These are phyloP conservation scores for Falco cherrug DNA, from an alignment of 2,797 vertebrate species.

Conservation along the genomic window DNA sequence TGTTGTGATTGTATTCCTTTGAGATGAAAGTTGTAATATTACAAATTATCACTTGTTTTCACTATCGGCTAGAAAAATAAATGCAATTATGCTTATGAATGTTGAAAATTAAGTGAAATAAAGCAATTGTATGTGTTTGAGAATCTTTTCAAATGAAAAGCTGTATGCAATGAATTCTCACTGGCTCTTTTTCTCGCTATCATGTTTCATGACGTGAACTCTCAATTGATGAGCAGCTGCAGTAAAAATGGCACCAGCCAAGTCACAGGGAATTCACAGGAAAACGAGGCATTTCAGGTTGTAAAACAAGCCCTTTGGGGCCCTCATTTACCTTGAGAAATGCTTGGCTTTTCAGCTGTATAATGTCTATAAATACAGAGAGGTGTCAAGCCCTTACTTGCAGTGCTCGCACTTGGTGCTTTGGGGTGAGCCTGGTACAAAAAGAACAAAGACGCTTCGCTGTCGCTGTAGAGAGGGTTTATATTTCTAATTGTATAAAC, in stretches of 20 bases:
- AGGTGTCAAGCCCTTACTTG: background rate
- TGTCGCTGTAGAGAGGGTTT: background rate
- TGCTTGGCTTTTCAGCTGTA: background rate
- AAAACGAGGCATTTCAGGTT: background rate
- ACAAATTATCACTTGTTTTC: conserved; percentile 81
- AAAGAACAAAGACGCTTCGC: accelerated
- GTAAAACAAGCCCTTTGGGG: background rate
- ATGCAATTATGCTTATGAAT: conserved; percentile 79
- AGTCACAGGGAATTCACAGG: conserved; percentile 21
- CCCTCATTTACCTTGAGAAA: background rate
- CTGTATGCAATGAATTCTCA: conserved; percentile 72
- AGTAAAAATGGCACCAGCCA: conserved; percentile 38
- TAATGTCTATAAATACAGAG: background rate
- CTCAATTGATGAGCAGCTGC: conserved; percentile 74
- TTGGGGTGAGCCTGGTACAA: background rate
- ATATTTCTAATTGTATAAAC: background rate
- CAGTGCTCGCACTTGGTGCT: background rate
- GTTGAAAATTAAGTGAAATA: conserved; percentile 78
- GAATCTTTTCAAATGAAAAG: conserved; percentile 75
- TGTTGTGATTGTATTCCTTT: conserved; percentile 71
- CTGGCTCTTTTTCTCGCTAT: conserved; percentile 46
- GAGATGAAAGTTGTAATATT: conserved; percentile 68
- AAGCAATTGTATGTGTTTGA: conserved; percentile 74
- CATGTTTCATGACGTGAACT: conserved; percentile 53
- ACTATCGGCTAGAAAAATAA: conserved; percentile 79